A percentile compares a stretch with the other conserved stretches of the same genome.
phyloP scores from a whole-genome alignment of 2,888 invertebrate species.

The Argyra leucocephala region DNA sequence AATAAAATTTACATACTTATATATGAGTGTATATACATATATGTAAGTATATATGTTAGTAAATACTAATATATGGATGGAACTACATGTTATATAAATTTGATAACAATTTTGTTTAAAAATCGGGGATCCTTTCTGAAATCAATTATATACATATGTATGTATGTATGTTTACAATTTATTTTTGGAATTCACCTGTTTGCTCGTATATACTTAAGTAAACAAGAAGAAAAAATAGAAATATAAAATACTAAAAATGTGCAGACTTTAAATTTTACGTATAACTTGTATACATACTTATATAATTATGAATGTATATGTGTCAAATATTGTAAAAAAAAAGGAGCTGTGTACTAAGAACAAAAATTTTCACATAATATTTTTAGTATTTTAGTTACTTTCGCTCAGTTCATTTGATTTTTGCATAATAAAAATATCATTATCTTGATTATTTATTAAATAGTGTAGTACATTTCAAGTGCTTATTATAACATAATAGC shows the following conservation, averaged over 20 bases:
- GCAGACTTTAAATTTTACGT: neutral
- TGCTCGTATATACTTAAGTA: neutral
- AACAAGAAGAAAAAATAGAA: neutral
- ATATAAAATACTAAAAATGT: neutral
- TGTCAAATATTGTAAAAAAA: neutral
- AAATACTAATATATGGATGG: too few species aligned
- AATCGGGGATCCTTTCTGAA: neutral
- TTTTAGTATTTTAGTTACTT: slow-evolving; percentile 3
- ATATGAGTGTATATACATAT: too few species aligned
- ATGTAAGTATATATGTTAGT: too few species aligned
- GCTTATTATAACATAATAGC: too few species aligned
- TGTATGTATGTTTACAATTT: neutral
- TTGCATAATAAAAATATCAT: too few species aligned
- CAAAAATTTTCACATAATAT: neutral
- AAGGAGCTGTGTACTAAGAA: neutral
- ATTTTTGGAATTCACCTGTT: slow-evolving; percentile 6
- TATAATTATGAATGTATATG: too few species aligned
- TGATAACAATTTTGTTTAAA: too few species aligned
- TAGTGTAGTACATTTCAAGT: too few species aligned
- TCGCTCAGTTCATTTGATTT: neutral
- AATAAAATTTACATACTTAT: too few species aligned
- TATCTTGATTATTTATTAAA: too few species aligned
- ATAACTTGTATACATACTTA: too few species aligned
- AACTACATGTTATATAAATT: too few species aligned
- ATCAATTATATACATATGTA: neutral